These are phyloP conservation scores for Caracal caracal DNA, from an alignment of 2,113 vertebrate genomes.

Conservation along the genomic window DNA sequence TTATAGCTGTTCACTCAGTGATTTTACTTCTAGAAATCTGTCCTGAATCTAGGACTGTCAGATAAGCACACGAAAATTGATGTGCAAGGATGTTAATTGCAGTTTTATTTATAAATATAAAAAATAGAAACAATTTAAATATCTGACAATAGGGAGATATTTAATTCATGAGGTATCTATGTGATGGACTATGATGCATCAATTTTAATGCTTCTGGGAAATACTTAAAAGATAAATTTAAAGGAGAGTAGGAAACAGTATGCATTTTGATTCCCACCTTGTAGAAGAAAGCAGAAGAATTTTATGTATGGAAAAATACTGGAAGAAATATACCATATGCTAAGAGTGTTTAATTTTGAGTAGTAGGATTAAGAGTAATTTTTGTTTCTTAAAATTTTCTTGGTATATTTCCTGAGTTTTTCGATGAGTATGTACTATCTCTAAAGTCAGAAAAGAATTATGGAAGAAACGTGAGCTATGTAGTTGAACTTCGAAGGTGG, in stretches of 20 bases:
- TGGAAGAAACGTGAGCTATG: conserved; percentile 4
- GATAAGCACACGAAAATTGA: neutral
- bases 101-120: neutral
- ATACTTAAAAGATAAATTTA: neutral
- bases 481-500: neutral
- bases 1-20: neutral
- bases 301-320: neutral
- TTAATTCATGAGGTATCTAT: conserved; percentile 16
- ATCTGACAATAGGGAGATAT: conserved; percentile 11
- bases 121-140: conserved; percentile 56
- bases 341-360: conserved; percentile 39
- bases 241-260: neutral
- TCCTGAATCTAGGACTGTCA: neutral
- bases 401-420: neutral
- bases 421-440: neutral
- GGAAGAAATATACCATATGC: neutral
- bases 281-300: neutral
- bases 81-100: conserved; percentile 3
- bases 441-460: neutral
- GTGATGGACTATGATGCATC: neutral
- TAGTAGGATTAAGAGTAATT: neutral
- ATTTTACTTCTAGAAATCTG: conserved; percentile 23
- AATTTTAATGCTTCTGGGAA: neutral
- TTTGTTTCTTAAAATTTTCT: neutral
- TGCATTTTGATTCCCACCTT: conserved; percentile 1